These are phyloP conservation scores for Halictus ligatus DNA, from an alignment of 2,888 invertebrate species.

Conservation along the genomic window DNA sequence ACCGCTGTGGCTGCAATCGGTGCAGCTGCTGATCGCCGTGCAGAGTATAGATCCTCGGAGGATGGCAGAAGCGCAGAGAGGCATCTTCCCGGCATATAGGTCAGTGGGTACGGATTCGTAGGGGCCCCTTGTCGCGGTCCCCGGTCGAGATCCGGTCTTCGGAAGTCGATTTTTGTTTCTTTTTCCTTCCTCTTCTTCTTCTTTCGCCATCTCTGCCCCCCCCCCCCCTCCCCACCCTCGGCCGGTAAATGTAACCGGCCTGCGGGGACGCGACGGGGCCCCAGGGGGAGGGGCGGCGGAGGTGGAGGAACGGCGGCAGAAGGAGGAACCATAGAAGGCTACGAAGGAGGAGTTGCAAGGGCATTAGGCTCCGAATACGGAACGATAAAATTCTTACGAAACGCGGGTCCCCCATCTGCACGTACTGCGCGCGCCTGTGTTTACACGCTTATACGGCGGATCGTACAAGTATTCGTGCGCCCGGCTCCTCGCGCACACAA, in stretches of 20 bases:
- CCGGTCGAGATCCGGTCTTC: constrained; percentile 52
- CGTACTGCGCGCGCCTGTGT: neutral
- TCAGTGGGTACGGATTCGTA: constrained; percentile 71
- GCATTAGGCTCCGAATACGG: constrained; percentile 74
- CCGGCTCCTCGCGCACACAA: neutral
- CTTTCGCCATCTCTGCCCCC: neutral
- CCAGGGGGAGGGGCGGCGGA: constrained; percentile 22
- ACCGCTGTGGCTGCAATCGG: no score
- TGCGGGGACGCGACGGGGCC: constrained; percentile 25
- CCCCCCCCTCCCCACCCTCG: neutral
- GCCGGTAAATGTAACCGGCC: constrained; percentile 42
- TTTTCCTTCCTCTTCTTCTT: neutral
- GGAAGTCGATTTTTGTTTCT: constrained; percentile 60
- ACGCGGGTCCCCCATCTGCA: constrained; percentile 46
- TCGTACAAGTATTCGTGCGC: neutral
- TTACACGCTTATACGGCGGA: neutral
- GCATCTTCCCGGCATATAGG: constrained; percentile 71
- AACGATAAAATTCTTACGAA: constrained; percentile 76
- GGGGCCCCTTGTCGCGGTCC: constrained; percentile 47
- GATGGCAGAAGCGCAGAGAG: neutral
- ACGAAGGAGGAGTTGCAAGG: constrained; percentile 69
- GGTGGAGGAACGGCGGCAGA: constrained; percentile 16
- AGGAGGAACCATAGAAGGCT: constrained; percentile 49
- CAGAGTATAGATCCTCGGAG: neutral
- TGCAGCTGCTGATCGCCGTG: no score